Evolutionary conservation across 2,113 vertebrate genomes (phyloP).

Genomic region (Chinchilla lanigera): DNA sequence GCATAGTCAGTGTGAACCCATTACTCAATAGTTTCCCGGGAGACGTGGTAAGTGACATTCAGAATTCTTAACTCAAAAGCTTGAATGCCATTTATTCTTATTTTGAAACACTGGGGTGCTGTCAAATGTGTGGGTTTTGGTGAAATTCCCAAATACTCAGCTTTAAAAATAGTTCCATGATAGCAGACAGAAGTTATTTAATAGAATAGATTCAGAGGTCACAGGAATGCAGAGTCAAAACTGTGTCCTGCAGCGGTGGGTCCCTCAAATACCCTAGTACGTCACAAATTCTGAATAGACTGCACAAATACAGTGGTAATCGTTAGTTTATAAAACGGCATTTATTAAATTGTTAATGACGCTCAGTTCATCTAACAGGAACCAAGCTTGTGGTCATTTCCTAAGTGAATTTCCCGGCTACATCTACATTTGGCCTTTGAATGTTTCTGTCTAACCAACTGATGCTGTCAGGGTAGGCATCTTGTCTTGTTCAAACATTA

Average conservation of each 20-base stretch:
- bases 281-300: not conserved
- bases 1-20: not conserved
- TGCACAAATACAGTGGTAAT: constrained; percentile 36
- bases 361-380: not conserved
- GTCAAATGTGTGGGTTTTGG: constrained; percentile 40
- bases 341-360: constrained; percentile 55
- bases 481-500: constrained; percentile 38
- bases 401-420: not conserved
- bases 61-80: constrained; percentile 34
- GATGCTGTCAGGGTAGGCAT: not conserved
- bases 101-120: constrained; percentile 25
- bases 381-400: constrained; percentile 59
- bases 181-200: not conserved
- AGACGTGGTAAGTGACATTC: not conserved
- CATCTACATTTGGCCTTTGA: not conserved
- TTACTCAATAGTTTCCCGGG: not conserved
- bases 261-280: not conserved
- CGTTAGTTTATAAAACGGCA: not conserved
- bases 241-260: not conserved
- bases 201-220: not conserved
- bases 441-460: not conserved
- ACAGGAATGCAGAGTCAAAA: not conserved
- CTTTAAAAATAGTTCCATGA: constrained; percentile 33
- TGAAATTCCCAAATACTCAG: constrained; percentile 55
- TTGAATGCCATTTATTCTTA: constrained; percentile 25